Base-by-base conservation (phyloP, 2,888 invertebrate species). In the Xestia ashworthii region DNA sequence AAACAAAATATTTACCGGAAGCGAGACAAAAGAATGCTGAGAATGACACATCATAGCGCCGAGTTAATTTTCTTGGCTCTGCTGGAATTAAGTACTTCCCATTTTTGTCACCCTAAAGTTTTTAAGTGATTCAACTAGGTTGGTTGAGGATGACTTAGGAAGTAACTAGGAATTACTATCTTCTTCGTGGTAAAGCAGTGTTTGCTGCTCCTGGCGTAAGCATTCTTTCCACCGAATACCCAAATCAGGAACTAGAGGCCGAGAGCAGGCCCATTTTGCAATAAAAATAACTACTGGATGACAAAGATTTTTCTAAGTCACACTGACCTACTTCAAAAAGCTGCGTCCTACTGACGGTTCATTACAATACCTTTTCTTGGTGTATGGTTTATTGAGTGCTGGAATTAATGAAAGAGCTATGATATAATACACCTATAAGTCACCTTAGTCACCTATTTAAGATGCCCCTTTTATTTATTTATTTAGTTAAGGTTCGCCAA, bases 1-100 rank as follows among this genome's bases (percentile, higher is more conserved):
- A 75, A 69, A 67, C 48, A 69, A 81, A 81, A 44, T 81, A 74
- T 74, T 74, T 46, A 81, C 74, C 64, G 82, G 76, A 81, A 76
- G 22, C 46, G 38, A 65, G 58, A 65, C 50, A 65, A 68, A 69
- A 16, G 76, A 70, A 69, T 82, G 82, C 77, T 53, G 50, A 44
- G 58, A 69, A 58, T 82, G 82, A 80, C 82, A 82, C 80, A 80
- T 69, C 80, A 69, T 65, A 76, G 25, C 69, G 48, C 46, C 65
- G 58, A 82, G 58, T 53, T 66, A 80, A 80, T 80, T 76, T 80
- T 76, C 82, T 70, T 60, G 76, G 44, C 19, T 58, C 19, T 53
- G 32, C 65, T 76, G 50, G 69, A 80, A 76, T 76, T 82, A 69
- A 76, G 77, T 46, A 58, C 69, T 76, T 80, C 82, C 69, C 76